A percentile compares a stretch with the other conserved stretches of the same genome.
phyloP scores from a whole-genome alignment of 1,140 invertebrate genomes.

The Aphidius gifuensis region DNA sequence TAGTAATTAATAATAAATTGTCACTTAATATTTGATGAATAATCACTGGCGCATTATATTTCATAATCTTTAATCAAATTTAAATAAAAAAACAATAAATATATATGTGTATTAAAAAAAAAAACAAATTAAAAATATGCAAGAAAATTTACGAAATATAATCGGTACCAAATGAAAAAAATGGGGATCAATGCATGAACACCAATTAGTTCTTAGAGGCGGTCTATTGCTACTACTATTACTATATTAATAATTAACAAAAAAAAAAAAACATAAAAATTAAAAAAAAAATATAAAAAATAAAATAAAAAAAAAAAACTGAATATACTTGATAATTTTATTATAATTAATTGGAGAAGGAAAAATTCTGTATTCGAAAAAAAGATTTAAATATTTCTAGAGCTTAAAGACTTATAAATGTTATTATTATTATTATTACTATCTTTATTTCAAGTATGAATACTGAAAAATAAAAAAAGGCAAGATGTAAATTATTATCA shows the following conservation, averaged over 20 bases:
- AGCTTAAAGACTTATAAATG: too few relatives aligned
- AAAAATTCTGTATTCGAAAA: background rate
- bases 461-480: too few relatives aligned
- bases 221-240: constrained; percentile 46
- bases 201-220: constrained; percentile 55
- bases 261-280: constrained; percentile 12
- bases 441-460: too few relatives aligned
- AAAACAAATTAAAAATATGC: background rate
- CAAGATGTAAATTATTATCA: too few relatives aligned
- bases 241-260: constrained; percentile 27
- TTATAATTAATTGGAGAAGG: background rate
- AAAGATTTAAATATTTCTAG: background rate
- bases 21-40: too few relatives aligned
- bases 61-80: too few relatives aligned
- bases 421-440: too few relatives aligned
- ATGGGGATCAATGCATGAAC: constrained; percentile 56
- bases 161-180: constrained; percentile 44
- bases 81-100: too few relatives aligned
- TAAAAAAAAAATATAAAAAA: constrained; percentile 10
- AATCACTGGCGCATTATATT: too few relatives aligned
- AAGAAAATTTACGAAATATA: constrained; percentile 13
- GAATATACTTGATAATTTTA: background rate
- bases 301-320: constrained; percentile 17
- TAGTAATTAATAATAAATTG: too few relatives aligned
- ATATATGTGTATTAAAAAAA: too few relatives aligned